Evolutionary conservation across 2,797 vertebrate genomes (phyloP), one percentile per base, ranked within the genome.

Genomic region (Apogon talboti): DNA sequence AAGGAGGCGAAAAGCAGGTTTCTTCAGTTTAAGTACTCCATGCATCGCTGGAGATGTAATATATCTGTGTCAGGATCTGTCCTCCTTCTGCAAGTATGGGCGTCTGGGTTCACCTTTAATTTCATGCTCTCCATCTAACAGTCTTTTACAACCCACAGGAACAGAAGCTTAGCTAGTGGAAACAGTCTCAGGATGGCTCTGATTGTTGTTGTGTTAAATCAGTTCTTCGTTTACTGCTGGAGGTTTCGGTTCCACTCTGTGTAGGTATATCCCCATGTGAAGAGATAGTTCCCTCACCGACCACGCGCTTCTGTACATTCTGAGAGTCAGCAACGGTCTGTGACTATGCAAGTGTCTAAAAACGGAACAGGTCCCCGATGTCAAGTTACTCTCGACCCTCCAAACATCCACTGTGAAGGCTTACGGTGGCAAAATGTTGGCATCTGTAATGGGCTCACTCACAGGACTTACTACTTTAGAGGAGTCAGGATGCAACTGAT

Each of bases 401-500:
- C 71, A 77, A 86, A 78, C 75, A 84, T 78, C 52, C 76, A 49
- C 74, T 50, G 78, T 30, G 41, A 77, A 74, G 66, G 74, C 54
- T 78, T n/a, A 66, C 28, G 10, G 72, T 87, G 77, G 81, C 80
- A 75, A 77, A 83, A 83, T 72, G 74, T 74, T 90, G 86, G 82
- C 89, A 84, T 69, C 52, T 46, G 74, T 85, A 92, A 91, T 84
- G 82, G 85, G 81, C 82, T 86, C 87, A 78, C 85, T 83, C 78
- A 47, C 75, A 82, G 85, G 85, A 84, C 82, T 66, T 83, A 81
- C 74, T 74, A 85, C 79, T 87, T 87, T 65, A 74, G 79, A 85
- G 59, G 74, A 84, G 82, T 88, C 82, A 81, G 88, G 89, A 92
- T 87, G 91, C 83, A 83, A 79, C 79, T 78, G 87, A 86, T 87